Evolutionary conservation across 1,140 invertebrate species (phyloP).

Genomic region (Papilio machaon): DNA sequence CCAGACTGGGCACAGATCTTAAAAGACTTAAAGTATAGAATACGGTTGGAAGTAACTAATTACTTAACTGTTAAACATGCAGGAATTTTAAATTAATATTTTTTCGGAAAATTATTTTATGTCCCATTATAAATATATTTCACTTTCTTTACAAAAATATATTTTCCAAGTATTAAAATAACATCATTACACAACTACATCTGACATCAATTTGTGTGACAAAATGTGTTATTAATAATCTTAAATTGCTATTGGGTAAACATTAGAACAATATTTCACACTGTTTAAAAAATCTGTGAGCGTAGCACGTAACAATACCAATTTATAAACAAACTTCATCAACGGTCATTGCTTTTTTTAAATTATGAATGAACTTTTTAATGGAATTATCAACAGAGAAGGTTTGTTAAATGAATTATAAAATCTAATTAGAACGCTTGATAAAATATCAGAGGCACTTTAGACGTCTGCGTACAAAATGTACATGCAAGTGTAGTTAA

Average conservation of each 20-base stretch:
- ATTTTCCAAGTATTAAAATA: not conserved
- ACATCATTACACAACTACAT: not conserved
- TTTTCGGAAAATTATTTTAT: not conserved
- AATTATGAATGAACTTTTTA: conserved; percentile 22
- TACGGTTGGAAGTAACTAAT: not conserved
- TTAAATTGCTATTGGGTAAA: not conserved
- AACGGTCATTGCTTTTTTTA: conserved; percentile 1
- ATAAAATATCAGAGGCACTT: conserved; percentile 23
- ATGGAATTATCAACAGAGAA: conserved; percentile 10
- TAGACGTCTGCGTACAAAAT: conserved; percentile 28
- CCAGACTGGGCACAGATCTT: too few species aligned
- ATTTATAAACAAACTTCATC: conserved; percentile 13
- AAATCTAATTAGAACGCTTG: conserved; percentile 14
- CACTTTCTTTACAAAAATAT: not conserved
- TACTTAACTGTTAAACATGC: not conserved
- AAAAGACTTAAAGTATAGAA: not conserved
- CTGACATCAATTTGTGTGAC: not conserved
- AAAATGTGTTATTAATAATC: not conserved
- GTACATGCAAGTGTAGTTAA: conserved; percentile 19
- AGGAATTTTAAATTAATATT: not conserved
- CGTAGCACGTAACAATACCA: not conserved
- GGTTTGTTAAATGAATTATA: conserved; percentile 27
- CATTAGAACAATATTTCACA: not conserved
- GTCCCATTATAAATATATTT: not conserved
- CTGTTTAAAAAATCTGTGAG: not conserved